Percentiles rank a stretch among this genome's conserved stretches.
Evolutionary conservation across 2,113 vertebrate species (phyloP).

Genomic region (Amazona guildingii): DNA sequence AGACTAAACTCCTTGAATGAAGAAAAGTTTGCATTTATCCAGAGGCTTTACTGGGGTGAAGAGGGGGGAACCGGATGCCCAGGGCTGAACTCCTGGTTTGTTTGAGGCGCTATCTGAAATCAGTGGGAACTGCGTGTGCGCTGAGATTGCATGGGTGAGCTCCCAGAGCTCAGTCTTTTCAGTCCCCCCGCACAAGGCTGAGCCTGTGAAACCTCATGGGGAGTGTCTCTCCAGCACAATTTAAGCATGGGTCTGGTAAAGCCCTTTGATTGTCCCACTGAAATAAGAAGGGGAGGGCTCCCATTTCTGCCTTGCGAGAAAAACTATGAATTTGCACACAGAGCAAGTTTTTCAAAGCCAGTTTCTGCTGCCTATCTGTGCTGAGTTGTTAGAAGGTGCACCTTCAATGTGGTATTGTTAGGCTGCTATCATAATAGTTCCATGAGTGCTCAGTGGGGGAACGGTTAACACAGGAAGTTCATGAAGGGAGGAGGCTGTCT

Average conservation of each 20-base stretch:
- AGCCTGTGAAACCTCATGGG: rapidly evolving
- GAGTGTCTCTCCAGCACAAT: neutral
- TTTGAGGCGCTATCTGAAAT: neutral
- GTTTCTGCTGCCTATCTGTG: neutral
- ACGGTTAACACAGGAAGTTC: neutral
- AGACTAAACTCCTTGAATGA: neutral
- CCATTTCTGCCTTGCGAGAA: rapidly evolving
- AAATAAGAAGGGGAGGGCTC: neutral
- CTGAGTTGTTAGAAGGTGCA: neutral
- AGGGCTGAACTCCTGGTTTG: neutral
- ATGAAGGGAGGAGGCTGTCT: neutral
- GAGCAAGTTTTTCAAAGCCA: neutral
- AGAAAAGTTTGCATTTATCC: neutral
- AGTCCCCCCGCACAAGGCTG: neutral
- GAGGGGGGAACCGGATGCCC: rapidly evolving
- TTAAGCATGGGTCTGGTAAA: neutral
- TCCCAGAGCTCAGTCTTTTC: rapidly evolving
- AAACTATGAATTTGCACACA: neutral
- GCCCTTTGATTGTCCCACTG: neutral
- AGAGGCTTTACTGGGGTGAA: neutral
- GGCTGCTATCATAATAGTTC: conserved; percentile 3
- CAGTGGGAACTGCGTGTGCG: rapidly evolving
- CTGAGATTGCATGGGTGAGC: neutral
- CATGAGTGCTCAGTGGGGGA: neutral
- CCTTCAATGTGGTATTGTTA: conserved; percentile 24